These are phyloP conservation scores for Eudemis profundana DNA, from an alignment of 2,888 invertebrate genomes.

Conservation along the genomic window DNA sequence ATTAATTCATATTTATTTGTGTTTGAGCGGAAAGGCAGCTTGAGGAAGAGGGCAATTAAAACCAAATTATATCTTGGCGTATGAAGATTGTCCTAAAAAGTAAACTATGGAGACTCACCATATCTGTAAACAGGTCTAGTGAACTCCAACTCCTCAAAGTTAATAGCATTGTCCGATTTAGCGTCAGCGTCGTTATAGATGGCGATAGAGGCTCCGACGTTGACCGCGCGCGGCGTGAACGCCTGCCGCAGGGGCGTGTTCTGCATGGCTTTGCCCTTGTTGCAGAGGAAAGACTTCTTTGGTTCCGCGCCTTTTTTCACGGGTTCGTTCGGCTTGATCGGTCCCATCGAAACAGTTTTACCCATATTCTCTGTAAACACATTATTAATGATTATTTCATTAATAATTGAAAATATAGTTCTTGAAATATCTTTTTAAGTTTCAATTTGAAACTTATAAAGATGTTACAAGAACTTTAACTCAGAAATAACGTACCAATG, in stretches of 20 bases:
- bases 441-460: too few species aligned
- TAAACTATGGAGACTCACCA: slow-evolving; percentile 54
- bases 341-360: slow-evolving; percentile 65
- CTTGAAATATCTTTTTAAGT: too few species aligned
- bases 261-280: slow-evolving; percentile 71
- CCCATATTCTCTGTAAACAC: slow-evolving; percentile 72
- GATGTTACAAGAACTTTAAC: not conserved
- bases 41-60: too few species aligned
- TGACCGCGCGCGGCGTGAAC: slow-evolving; percentile 68
- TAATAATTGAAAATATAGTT: not conserved
- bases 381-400: not conserved
- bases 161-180: slow-evolving; percentile 50
- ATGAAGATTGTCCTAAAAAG: too few species aligned
- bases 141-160: slow-evolving; percentile 70
- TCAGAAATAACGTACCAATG: slow-evolving; percentile 60
- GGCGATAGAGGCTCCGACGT: slow-evolving; percentile 71
- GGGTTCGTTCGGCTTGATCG: slow-evolving; percentile 72
- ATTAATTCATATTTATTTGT: too few species aligned
- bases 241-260: slow-evolving; percentile 68
- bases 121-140: slow-evolving; percentile 66
- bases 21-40: too few species aligned
- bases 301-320: slow-evolving; percentile 65
- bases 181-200: slow-evolving; percentile 69
- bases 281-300: slow-evolving; percentile 75
- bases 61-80: too few species aligned